phyloP scores from a whole-genome alignment of 2,797 vertebrate genomes.

The Oophaga sylvatica region DNA sequence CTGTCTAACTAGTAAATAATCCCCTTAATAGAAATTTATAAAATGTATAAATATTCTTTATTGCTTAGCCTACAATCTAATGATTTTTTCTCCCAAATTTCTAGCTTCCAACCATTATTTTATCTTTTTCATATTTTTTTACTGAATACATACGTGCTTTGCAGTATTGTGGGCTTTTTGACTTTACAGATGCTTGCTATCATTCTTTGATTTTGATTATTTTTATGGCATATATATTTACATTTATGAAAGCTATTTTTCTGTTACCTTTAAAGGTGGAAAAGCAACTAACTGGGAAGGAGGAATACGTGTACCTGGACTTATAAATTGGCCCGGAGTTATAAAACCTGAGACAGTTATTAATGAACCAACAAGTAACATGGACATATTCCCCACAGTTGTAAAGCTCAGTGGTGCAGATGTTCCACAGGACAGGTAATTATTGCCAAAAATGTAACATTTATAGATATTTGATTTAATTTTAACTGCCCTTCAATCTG shows the following conservation, averaged over 20 bases:
- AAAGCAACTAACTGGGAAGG: constrained; percentile 91
- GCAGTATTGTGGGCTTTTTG: too few relatives aligned
- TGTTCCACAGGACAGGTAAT: constrained; percentile 81
- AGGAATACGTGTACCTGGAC: constrained; percentile 86
- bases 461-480: background rate
- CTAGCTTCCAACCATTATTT: too few relatives aligned
- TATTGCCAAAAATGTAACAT: background rate
- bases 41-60: too few relatives aligned
- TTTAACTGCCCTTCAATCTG: background rate
- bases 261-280: constrained; percentile 75
- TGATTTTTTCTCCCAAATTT: too few relatives aligned
- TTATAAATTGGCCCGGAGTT: constrained; percentile 79
- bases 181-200: background rate
- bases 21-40: too few relatives aligned
- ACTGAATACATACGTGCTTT: too few relatives aligned
- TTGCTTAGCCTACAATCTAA: too few relatives aligned
- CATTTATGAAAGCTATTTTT: background rate
- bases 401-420: constrained; percentile 74
- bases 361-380: constrained; percentile 85
- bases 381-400: constrained; percentile 89
- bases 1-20: background rate
- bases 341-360: constrained; percentile 71
- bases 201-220: background rate
- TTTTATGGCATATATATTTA: background rate
- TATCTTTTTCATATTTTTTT: too few relatives aligned